A percentile compares a stretch with the other conserved stretches of the same genome.
Conservation (phyloP, 2,113 vertebrate species). For the Pipra filicauda region DNA sequence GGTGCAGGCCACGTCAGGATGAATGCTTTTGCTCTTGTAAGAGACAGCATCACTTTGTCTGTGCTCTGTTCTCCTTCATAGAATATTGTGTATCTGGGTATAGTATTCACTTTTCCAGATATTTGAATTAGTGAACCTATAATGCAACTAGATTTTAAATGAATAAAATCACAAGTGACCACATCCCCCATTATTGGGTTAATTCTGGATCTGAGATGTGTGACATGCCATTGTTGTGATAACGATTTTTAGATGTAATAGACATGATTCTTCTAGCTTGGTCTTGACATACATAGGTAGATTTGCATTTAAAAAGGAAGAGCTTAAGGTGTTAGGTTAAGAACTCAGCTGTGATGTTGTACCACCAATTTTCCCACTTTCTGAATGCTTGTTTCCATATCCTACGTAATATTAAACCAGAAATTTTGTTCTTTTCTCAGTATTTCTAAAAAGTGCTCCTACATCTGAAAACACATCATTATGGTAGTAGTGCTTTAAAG, state of each 20-base stretch:
- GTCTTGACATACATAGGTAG: not conserved
- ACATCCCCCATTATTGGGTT: not conserved
- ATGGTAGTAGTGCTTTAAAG: not conserved
- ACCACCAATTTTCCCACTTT: not conserved
- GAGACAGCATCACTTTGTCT: not conserved
- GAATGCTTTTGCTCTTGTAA: not conserved
- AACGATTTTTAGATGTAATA: not conserved
- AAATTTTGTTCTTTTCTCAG: not conserved
- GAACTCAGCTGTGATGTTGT: not conserved
- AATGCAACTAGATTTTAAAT: not conserved
- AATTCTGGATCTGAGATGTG: not conserved
- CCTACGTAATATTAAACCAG: not conserved
- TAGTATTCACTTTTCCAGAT: not conserved
- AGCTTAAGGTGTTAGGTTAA: not conserved
- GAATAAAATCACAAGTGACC: not conserved
- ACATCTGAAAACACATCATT: not conserved
- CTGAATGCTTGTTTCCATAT: not conserved
- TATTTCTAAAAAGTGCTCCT: not conserved
- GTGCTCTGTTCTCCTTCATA: not conserved
- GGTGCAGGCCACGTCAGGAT: fast-evolving
- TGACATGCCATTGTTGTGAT: not conserved
- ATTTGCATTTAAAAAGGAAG: not conserved
- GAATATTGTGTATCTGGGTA: not conserved
- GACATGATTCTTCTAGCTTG: not conserved
- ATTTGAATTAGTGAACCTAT: not conserved